Percentiles rank a stretch among this genome's conserved stretches.
These are phyloP conservation scores for Apamea anceps DNA, from an alignment of 2,888 invertebrate genomes.

Conservation along the genomic window DNA sequence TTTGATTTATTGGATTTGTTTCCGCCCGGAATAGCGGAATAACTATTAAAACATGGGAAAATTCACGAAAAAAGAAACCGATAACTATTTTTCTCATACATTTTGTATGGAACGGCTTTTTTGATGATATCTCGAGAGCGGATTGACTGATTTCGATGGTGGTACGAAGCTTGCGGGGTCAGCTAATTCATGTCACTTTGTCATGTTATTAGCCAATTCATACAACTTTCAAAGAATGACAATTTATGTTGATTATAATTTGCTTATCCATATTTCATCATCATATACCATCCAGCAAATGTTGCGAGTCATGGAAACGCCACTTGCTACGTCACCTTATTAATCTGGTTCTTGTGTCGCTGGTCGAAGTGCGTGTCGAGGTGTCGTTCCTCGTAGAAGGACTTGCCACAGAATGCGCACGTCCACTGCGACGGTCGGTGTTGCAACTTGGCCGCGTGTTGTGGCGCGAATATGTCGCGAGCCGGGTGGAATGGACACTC, in stretches of 20 bases:
- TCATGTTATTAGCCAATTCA: background rate
- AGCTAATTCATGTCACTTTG: background rate
- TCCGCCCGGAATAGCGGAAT: too few relatives aligned
- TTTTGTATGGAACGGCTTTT: too few relatives aligned
- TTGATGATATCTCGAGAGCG: too few relatives aligned
- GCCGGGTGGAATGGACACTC: conserved; percentile 97
- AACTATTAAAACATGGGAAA: too few relatives aligned
- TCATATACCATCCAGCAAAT: background rate
- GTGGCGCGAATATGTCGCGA: conserved; percentile 96
- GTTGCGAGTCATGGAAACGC: background rate
- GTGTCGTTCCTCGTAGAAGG: conserved; percentile 96
- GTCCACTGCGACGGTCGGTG: conserved; percentile 97
- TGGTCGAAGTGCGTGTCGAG: conserved; percentile 97
- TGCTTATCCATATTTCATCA: background rate
- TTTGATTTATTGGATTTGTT: too few relatives aligned
- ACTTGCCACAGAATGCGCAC: conserved; percentile 97
- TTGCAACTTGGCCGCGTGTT: conserved; percentile 95
- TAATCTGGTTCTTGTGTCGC: conserved; percentile 95
- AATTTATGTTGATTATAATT: too few relatives aligned
- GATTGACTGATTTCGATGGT: too few relatives aligned
- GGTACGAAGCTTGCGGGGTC: too few relatives aligned
- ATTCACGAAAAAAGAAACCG: too few relatives aligned
- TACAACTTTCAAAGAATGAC: too few relatives aligned
- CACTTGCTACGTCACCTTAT: conserved; percentile 90
- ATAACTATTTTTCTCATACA: too few relatives aligned